phyloP scores from a whole-genome alignment of 2,113 vertebrate genomes.

The Scalopus aquaticus region DNA sequence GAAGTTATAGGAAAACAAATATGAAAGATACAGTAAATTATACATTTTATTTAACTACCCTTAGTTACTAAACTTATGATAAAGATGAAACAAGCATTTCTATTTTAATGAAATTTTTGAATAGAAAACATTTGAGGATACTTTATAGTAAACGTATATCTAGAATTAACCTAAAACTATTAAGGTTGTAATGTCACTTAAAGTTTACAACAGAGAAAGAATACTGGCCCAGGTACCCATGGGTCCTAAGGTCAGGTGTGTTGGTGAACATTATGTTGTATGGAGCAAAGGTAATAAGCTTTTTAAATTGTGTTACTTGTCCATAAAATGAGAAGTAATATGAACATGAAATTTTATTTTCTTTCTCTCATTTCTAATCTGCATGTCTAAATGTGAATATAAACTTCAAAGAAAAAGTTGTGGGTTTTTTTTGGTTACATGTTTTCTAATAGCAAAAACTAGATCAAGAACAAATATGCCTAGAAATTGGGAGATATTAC shows the following conservation, averaged over 20 bases:
- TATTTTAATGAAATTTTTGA: not conserved
- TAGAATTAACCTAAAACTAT: not conserved
- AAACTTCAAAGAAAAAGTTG: not conserved
- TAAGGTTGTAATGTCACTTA: not conserved
- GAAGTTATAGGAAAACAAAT: not conserved
- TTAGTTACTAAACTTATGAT: not conserved
- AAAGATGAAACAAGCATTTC: not conserved
- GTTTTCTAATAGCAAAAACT: not conserved
- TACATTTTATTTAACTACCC: not conserved
- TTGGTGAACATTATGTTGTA: not conserved
- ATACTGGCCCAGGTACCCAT: accelerated
- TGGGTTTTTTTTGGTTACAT: not conserved
- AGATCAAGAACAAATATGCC: not conserved
- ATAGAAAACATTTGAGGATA: not conserved
- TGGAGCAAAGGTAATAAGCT: not conserved
- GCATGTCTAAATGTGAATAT: not conserved
- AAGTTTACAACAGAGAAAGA: not conserved
- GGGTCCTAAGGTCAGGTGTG: not conserved
- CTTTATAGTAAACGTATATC: not conserved
- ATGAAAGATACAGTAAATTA: not conserved
- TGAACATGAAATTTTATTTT: not conserved
- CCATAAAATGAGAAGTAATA: not conserved
- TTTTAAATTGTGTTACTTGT: not conserved
- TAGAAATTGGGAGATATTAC: not conserved
- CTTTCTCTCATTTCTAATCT: not conserved